A percentile compares a stretch with the other conserved stretches of the same genome.
These are phyloP conservation scores for Temnothorax ravouxi DNA, from an alignment of 2,888 invertebrate species.

Conservation along the genomic window DNA sequence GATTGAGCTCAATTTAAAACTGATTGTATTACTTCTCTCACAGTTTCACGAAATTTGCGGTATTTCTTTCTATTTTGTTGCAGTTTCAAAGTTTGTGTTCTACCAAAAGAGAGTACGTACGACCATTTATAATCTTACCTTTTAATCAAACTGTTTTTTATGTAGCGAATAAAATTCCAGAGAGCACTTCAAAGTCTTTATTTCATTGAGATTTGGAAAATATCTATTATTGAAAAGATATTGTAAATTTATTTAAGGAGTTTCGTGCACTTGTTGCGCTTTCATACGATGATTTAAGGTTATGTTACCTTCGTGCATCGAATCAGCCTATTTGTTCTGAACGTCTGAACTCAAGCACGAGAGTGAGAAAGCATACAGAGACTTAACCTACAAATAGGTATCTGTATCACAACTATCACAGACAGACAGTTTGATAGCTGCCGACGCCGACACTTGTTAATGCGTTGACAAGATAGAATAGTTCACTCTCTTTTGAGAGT, in stretches of 20 bases:
- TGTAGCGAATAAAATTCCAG: not conserved
- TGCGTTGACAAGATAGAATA: not conserved
- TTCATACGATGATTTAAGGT: conserved; percentile 48
- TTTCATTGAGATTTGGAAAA: not conserved
- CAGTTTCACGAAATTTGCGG: not conserved
- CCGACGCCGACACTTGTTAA: not conserved
- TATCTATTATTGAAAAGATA: not conserved
- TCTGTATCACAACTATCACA: too few species aligned
- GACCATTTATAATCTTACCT: not conserved
- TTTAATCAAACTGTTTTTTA: not conserved
- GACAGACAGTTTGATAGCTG: not conserved
- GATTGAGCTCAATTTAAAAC: not conserved
- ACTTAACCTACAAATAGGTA: conserved; percentile 40
- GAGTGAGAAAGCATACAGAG: too few species aligned
- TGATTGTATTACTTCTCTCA: not conserved
- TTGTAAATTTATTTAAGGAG: conserved; percentile 14
- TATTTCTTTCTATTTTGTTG: not conserved
- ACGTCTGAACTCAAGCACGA: too few species aligned
- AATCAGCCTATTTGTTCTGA: too few species aligned
- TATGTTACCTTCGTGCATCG: conserved; percentile 49
- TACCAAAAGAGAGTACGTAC: not conserved
- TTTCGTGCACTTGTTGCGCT: conserved; percentile 67
- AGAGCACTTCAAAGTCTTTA: not conserved
- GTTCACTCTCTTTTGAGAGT: not conserved
- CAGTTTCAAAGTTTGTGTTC: not conserved